These are phyloP conservation scores for Batillaria attramentaria DNA, from an alignment of 1,140 invertebrate species.

Conservation along the genomic window DNA sequence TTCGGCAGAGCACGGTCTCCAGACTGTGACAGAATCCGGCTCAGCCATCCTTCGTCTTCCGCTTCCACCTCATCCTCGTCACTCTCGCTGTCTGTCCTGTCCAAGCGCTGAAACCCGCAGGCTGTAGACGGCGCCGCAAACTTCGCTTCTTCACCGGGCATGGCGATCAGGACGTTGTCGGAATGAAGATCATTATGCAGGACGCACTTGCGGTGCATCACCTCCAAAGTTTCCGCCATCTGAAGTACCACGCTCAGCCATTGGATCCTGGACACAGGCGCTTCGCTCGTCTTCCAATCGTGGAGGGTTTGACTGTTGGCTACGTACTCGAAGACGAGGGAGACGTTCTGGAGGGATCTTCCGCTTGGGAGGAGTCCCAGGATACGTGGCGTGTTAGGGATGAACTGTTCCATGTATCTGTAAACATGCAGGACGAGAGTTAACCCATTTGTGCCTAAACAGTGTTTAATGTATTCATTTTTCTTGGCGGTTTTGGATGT, in stretches of 20 bases:
- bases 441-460: no score
- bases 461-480: no score
- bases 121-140: not conserved
- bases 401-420: not conserved
- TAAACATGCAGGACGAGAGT: no score
- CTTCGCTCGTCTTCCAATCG: not conserved
- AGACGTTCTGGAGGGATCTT: not conserved
- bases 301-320: not conserved
- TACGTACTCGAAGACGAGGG: conserved; percentile 11
- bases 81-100: no score
- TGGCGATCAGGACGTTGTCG: not conserved
- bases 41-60: not conserved
- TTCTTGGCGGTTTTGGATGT: no score
- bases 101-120: not conserved
- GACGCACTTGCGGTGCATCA: conserved; percentile 17
- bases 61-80: no score
- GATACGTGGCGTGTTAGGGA: not conserved
- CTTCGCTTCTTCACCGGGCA: not conserved
- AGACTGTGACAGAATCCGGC: no score
- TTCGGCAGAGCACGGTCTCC: conserved; percentile 3
- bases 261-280: not conserved
- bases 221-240: not conserved
- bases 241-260: conserved; percentile 19
- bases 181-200: conserved; percentile 21
- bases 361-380: not conserved